Base-by-base conservation (phyloP, 2,888 invertebrate genomes). In the Fragum whitleyi region DNA sequence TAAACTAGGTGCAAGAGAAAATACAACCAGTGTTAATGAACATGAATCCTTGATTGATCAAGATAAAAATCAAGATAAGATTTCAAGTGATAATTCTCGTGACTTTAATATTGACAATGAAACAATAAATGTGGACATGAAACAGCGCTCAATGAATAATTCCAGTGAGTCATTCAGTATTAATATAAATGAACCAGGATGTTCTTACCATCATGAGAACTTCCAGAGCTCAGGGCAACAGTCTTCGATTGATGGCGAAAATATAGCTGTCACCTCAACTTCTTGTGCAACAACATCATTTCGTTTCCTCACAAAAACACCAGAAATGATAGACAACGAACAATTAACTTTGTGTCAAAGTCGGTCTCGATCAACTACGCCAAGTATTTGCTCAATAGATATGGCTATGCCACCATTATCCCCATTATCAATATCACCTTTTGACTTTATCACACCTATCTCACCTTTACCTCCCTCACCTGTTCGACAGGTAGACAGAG, bases 391-490 rank as follows among this genome's bases (percentile, higher is more conserved):
- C 39, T 75, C 79, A n/a, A 32, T 74, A 23, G 70, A 67, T 39
- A 55, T 68, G 28, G 62, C 79, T 7, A 78, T 82, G 14, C 85
- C 86, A 42, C 86, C 86, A 29, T 61, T 87, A 9, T 87, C 89
- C 36, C 87, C 88, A 0, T 75, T 88, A 23, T 81, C 87, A 32
- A 81, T 87, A 0, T 89, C 89, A 39, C 88, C 88, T 72, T 88
- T 88, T 83, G 82, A 87, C 26, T 86, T 88, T 55, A 70, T 86
- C 9, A 74, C 76, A 21, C 87, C 86, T 14, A 74, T 89, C 23
- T 89, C 89, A 16, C 89, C 89, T n/a, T 79, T 89, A 16, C 89
- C 89, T 19, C 87, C 88, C 36, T 88, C 89, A 26, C 89, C 89
- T 11, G 71, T 79, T 0, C 62, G 68, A 47, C 74, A 79, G 2